These are phyloP conservation scores for Zoroaster sp. DNA, from an alignment of 53 echinoderm and acorn worm species.

Conservation along the genomic window DNA sequence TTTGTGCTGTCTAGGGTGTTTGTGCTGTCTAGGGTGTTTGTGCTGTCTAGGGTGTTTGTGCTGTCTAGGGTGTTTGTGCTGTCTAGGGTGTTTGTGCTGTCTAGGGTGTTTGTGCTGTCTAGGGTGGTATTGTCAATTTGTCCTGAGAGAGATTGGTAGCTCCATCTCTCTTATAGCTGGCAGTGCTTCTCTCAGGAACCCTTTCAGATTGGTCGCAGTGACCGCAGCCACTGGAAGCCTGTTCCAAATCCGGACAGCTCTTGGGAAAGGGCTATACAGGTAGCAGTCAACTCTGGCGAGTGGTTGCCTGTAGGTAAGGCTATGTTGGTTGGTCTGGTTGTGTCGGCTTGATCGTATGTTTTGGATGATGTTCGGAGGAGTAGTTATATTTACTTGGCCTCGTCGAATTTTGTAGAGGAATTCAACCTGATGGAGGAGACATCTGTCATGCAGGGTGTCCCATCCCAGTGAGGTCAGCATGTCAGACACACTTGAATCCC, in stretches of 20 bases:
- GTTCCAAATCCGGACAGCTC: neutral
- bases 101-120: too few species aligned
- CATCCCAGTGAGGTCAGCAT: neutral
- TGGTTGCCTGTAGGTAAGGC: neutral
- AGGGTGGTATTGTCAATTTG: too few species aligned
- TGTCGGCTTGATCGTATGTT: conserved; percentile 4
- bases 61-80: too few species aligned
- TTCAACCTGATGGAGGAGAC: neutral
- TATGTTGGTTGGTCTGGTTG: neutral
- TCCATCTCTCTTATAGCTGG: neutral
- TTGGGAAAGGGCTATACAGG: neutral
- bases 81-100: too few species aligned
- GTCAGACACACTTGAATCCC: neutral
- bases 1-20: too few species aligned
- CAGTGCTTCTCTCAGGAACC: neutral
- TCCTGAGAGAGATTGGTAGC: too few species aligned
- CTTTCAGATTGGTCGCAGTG: neutral
- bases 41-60: too few species aligned
- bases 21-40: too few species aligned
- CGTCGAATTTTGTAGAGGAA: neutral
- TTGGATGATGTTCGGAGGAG: neutral
- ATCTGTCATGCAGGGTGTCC: neutral
- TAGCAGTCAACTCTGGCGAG: neutral
- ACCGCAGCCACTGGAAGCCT: neutral
- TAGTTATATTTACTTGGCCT: neutral